A percentile compares a stretch with the other conserved stretches of the same genome.
These are phyloP conservation scores for Lepidurus arcticus DNA, from an alignment of 1,140 invertebrate genomes.

Conservation along the genomic window DNA sequence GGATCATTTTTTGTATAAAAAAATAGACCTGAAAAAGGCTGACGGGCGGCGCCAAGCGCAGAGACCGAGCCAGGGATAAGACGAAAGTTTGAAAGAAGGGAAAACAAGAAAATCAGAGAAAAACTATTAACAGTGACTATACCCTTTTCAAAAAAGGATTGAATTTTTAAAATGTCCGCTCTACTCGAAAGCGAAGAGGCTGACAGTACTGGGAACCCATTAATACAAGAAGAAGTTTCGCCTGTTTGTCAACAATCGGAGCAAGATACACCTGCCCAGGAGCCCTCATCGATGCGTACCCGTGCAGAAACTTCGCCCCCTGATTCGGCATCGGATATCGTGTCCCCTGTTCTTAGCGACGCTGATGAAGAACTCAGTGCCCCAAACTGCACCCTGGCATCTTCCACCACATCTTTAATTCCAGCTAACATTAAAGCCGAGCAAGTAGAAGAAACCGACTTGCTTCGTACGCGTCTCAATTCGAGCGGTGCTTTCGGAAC, in stretches of 20 bases:
- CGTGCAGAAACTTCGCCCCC: not conserved
- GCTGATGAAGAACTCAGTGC: not conserved
- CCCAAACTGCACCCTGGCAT: not conserved
- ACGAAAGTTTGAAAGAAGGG: not conserved
- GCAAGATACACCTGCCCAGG: not conserved
- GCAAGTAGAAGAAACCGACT: not conserved
- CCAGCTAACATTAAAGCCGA: not conserved
- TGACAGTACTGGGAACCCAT: conserved; percentile 8
- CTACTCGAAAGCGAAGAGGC: not conserved
- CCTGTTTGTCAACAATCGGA: not conserved
- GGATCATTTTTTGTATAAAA: not conserved
- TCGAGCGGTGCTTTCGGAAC: not conserved
- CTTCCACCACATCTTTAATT: not conserved
- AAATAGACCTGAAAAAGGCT: not conserved
- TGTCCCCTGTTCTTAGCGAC: not conserved
- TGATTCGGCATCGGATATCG: not conserved
- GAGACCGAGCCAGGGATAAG: too few relatives aligned
- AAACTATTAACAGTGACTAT: not conserved
- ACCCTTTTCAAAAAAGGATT: not conserved
- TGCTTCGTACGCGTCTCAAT: not conserved
- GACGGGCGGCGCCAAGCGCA: not conserved
- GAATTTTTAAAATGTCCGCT: not conserved
- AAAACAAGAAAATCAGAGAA: not conserved
- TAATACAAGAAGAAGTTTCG: conserved; percentile 2
- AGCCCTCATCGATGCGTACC: not conserved